phyloP scores from a whole-genome alignment of 2,888 invertebrate species.

The Scaptomyza cyrtandrae region DNA sequence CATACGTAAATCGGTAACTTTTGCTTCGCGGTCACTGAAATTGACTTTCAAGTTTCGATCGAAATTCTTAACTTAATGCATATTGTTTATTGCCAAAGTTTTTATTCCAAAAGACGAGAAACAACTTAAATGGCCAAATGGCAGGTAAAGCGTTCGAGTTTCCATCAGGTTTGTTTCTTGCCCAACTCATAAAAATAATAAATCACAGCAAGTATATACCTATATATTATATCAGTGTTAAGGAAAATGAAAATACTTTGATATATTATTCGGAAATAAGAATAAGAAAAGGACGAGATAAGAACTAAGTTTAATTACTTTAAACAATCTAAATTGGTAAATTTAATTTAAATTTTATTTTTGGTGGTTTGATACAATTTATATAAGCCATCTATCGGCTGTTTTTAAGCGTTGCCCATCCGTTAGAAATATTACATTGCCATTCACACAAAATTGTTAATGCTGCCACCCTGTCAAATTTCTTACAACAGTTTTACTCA shows the following conservation, averaged over 20 bases:
- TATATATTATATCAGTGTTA: too few species aligned
- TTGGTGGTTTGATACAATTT: not conserved
- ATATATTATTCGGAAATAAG: too few species aligned
- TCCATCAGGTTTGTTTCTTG: too few species aligned
- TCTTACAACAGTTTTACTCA: constrained; percentile 1
- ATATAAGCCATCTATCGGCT: not conserved
- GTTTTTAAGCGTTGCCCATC: not conserved
- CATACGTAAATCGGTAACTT: constrained; percentile 27
- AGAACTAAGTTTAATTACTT: too few species aligned
- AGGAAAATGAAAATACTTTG: too few species aligned
- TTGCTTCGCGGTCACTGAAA: constrained; percentile 42
- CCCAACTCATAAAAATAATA: too few species aligned
- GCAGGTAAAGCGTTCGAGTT: too few species aligned
- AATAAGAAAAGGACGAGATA: too few species aligned
- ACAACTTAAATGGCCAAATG: too few species aligned
- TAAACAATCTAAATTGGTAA: not conserved
- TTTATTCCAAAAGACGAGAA: too few species aligned
- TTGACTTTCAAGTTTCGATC: constrained; percentile 33
- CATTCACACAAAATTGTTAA: not conserved
- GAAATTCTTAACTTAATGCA: constrained; percentile 41
- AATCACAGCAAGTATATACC: too few species aligned
- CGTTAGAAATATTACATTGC: not conserved
- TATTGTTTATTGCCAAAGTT: constrained; percentile 63
- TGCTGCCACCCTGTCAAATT: not conserved
- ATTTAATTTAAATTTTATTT: not conserved